These are phyloP conservation scores for Charina bottae DNA, from an alignment of 2,113 vertebrate genomes.

Conservation along the genomic window DNA sequence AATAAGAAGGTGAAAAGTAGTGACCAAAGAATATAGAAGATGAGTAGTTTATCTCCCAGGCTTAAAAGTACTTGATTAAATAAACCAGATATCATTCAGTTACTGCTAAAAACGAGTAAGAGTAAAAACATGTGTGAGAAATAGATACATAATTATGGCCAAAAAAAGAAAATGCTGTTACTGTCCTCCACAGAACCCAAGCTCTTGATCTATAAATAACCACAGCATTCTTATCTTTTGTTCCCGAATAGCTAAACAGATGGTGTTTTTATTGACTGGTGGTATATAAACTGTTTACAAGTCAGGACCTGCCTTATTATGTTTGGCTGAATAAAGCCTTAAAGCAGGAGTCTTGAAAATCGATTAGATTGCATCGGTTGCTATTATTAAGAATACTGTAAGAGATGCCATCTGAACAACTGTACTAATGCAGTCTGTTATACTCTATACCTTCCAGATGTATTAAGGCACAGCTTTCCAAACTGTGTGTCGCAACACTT, in stretches of 20 bases:
- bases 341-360: slow-evolving; percentile 38
- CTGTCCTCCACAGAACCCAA: not conserved
- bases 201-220: not conserved
- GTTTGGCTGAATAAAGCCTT: slow-evolving; percentile 49
- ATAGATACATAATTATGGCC: not conserved
- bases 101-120: rapidly evolving
- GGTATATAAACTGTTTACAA: slow-evolving; percentile 30
- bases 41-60: not conserved
- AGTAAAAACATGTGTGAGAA: not conserved
- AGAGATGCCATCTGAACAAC: not conserved
- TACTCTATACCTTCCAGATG: not conserved
- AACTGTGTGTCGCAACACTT: too few species aligned
- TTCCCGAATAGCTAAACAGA: slow-evolving; percentile 10
- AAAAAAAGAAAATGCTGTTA: not conserved
- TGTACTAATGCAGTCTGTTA: not conserved
- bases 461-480: too few species aligned
- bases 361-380: not conserved
- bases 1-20: not conserved
- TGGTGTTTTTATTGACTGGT: not conserved
- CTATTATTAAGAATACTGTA: slow-evolving; percentile 26
- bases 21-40: not conserved
- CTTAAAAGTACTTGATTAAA: slow-evolving; percentile 26
- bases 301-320: slow-evolving; percentile 36
- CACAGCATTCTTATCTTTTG: not conserved
- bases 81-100: slow-evolving; percentile 13